Evolutionary conservation across 2,797 vertebrate species (phyloP), one percentile per base, ranked within the genome.

Genomic region (Gymnocypris eckloni): DNA sequence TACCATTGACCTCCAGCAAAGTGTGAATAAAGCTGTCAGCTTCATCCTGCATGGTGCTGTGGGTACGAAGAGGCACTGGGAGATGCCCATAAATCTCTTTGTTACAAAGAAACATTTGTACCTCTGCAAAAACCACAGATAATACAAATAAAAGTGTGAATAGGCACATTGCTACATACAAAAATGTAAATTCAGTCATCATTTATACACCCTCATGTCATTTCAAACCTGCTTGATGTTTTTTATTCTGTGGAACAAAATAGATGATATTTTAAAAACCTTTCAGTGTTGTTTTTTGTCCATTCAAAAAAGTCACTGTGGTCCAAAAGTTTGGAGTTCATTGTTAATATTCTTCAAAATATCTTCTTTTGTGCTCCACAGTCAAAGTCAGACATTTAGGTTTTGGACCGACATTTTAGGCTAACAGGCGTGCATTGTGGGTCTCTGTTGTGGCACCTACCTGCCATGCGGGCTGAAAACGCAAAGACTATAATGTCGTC

Each of bases 401-500:
- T 20, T 20, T 54, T 39, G 18, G 5, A 13, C 4, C 13, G 1
- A 45, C 48, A 76, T 56, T 39, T 56, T 56, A 37, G 66, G 7
- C n/a, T 70, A 28, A 80, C 16, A 20, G 67, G n/a, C 45, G 52
- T 3, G 11, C 6, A 73, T 7, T 39, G 4, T 71, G 22, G 56
- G 28, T 54, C 2, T 80, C 48, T 15, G 75, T 41, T 28, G 50
- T 86, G 61, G 25, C 18, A 79, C 89, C 89, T 91, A 97, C 98
- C 97, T 89, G 97, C 97, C 94, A 97, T 96, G 45, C 95, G 95
- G 88, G 96, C 96, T 59, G 97, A 97, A 89, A 93, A 97, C 0
- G 98, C 97, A n/a, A 99, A 98, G 80, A 98, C 96, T 16, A 98
- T 98, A 92, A 99, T 98, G 92, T 99, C 98, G 6, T 99, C 97